Base-by-base conservation (phyloP, 2,888 invertebrate species). In the Polymixis flavicincta region DNA sequence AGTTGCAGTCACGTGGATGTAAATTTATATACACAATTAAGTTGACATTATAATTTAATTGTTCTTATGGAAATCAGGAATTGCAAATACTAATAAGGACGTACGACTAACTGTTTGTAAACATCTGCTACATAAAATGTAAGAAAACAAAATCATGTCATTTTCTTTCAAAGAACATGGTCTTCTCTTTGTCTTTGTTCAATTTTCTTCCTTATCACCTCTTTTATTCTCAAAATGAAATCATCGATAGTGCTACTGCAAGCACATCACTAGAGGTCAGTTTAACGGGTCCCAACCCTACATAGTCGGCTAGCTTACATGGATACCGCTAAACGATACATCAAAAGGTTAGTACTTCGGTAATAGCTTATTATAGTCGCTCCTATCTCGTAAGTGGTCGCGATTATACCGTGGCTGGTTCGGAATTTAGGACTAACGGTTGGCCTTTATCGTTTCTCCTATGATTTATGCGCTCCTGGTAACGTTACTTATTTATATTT, bases 291-390 rank as follows among this genome's bases (percentile, higher is more conserved):
- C 92, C 90, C 92, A 94, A 91, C 91, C 92, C 93, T 93, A 95
- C 94, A 94, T 94, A 95, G 91, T 86, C 85, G 60, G 83, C 85
- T 91, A 92, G 91, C 90, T 91, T 91, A 95, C 94, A 95, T 95
- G 93, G 93, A 91, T 95, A 95, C 96, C 96, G 96, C 95, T 95
- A 95, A 92, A 89, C 94, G 93, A 95, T 95, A 93, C 94, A 94
- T 96, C 96, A 95, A 93, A 85, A 93, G 92, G 92, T 92, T 93
- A 93, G 94, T 92, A 90, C 93, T 92, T 93, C 89, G 90, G 91
- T 92, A 92, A 93, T 93, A 92, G 90, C 89, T 91, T 92, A 93
- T 92, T 94, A 93, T 90, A 77, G 80, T 80, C 70, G 71, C 86
- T 87, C 89, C 87, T 86, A 88, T 88, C 87, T 85, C 52, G 84